These are phyloP conservation scores for Mus spicilegus DNA, from an alignment of 2,113 vertebrate species.

Conservation along the genomic window DNA sequence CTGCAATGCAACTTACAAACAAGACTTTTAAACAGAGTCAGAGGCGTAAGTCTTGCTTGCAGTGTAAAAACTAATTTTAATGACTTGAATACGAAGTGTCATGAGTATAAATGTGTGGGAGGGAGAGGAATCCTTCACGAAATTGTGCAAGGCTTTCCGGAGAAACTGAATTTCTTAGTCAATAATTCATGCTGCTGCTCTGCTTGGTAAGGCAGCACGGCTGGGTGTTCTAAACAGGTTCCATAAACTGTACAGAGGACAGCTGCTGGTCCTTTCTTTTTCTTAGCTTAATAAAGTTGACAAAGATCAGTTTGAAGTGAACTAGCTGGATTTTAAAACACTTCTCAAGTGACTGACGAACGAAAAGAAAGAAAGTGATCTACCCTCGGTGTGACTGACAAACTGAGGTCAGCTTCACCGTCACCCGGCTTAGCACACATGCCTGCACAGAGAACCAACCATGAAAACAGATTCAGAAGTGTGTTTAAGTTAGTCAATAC, in stretches of 20 bases:
- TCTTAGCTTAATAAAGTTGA: slow-evolving; percentile 46
- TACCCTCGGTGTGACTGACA: neutral
- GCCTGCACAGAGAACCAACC: neutral
- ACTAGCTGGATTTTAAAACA: neutral
- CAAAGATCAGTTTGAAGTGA: slow-evolving; percentile 15
- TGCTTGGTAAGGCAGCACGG: neutral
- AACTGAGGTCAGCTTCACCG: slow-evolving; percentile 10
- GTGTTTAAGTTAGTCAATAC: slow-evolving; percentile 83
- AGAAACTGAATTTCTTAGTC: slow-evolving; percentile 31
- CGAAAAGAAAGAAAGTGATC: neutral
- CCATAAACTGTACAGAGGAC: neutral
- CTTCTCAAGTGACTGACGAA: slow-evolving; percentile 25
- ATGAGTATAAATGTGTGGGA: neutral
- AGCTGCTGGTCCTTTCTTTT: neutral
- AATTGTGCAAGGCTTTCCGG: neutral
- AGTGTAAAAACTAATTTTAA: neutral
- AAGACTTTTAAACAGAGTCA: neutral
- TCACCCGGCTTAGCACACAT: neutral
- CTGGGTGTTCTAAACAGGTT: neutral
- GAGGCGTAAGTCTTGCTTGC: neutral
- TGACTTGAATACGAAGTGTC: slow-evolving; percentile 8
- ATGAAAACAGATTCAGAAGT: neutral
- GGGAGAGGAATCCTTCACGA: neutral
- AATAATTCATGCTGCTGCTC: neutral
- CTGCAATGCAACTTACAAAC: slow-evolving; percentile 37